These are phyloP conservation scores for Tenthredo distinguenda DNA, from an alignment of 2,888 invertebrate species.

Conservation along the genomic window DNA sequence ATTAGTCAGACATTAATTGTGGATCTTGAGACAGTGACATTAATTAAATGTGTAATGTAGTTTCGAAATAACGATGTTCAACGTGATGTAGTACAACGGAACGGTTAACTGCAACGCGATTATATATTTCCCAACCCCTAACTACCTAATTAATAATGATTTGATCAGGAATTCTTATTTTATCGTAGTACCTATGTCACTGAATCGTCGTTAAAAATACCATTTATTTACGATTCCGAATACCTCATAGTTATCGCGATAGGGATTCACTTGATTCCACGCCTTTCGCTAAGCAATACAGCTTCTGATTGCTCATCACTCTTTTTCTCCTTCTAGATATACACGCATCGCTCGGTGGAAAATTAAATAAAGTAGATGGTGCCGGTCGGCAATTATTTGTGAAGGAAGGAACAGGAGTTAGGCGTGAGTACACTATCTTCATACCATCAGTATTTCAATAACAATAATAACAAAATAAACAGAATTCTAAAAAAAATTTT, in stretches of 20 bases:
- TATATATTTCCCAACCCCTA: not conserved
- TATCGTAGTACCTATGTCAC: not conserved
- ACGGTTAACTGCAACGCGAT: not conserved
- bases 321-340: constrained; percentile 1
- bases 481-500: not conserved
- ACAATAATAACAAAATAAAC: not conserved
- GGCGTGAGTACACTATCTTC: constrained; percentile 20
- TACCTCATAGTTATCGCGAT: not conserved
- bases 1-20: constrained; percentile 45
- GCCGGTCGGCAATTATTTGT: constrained; percentile 29
- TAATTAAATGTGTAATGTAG: constrained; percentile 31
- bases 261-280: not conserved
- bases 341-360: constrained; percentile 14
- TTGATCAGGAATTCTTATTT: not conserved
- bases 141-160: constrained; percentile 17
- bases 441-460: not conserved
- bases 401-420: constrained; percentile 50
- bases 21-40: constrained; percentile 25
- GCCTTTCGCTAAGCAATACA: not conserved
- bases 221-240: not conserved
- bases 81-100: constrained; percentile 18
- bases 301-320: not conserved
- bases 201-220: not conserved
- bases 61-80: constrained; percentile 43
- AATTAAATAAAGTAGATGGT: constrained; percentile 43